These are phyloP conservation scores for Neoaliturus tenellus DNA, from an alignment of 2,888 invertebrate genomes.

Conservation along the genomic window DNA sequence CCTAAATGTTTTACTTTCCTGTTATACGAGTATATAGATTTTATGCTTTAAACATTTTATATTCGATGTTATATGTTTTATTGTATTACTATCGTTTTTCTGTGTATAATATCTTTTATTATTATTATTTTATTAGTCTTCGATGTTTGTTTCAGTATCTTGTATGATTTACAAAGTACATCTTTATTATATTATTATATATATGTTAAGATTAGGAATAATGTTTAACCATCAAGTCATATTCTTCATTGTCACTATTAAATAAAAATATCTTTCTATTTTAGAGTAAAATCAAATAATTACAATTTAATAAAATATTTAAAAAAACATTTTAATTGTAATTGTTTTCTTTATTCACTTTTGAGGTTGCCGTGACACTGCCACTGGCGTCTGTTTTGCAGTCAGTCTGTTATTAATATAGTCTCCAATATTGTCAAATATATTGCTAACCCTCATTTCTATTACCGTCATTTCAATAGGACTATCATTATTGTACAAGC, in stretches of 20 bases:
- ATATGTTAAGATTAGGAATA: not conserved
- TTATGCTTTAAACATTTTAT: constrained; percentile 49
- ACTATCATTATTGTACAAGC: no score
- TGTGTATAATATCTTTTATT: constrained; percentile 21
- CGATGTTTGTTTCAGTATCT: not conserved
- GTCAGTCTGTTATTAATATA: no score
- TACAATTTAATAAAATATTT: no score
- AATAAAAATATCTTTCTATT: no score
- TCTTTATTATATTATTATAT: not conserved
- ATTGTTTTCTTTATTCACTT: no score
- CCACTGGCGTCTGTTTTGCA: no score
- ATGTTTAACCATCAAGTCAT: not conserved
- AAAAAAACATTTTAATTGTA: no score
- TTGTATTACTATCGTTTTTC: constrained; percentile 13
- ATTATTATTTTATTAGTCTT: constrained; percentile 16
- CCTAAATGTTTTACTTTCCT: constrained; percentile 20
- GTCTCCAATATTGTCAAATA: no score
- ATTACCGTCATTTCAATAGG: no score
- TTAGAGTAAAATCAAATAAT: no score
- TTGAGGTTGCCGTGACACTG: no score
- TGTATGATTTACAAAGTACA: not conserved
- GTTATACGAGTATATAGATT: constrained; percentile 19
- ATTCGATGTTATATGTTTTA: constrained; percentile 47
- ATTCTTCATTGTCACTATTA: constrained; percentile 10
- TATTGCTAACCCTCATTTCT: no score